These are phyloP conservation scores for Tipula vernalis DNA, from an alignment of 2,888 invertebrate species.

Conservation along the genomic window DNA sequence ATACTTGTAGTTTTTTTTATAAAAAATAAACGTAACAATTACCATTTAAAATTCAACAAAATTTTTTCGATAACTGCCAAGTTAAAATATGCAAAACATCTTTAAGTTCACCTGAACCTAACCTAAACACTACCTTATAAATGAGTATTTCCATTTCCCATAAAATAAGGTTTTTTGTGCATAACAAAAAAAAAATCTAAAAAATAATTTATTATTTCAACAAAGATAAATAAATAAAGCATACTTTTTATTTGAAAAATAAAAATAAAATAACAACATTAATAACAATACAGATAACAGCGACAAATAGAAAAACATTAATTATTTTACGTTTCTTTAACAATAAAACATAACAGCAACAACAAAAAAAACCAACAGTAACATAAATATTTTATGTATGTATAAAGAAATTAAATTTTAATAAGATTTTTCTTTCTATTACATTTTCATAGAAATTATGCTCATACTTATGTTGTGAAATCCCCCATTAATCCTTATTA, in stretches of 20 bases:
- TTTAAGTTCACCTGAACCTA: not conserved
- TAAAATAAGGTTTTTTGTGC: not conserved
- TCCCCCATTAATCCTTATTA: conserved; percentile 4
- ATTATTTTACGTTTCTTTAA: not conserved
- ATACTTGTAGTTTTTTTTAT: not conserved
- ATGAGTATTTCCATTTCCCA: not conserved
- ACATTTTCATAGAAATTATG: conserved; percentile 4
- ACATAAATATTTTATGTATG: not conserved
- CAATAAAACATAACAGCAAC: not conserved
- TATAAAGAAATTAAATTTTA: not conserved
- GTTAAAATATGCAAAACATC: not conserved
- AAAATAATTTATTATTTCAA: not conserved
- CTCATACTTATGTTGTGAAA: not conserved
- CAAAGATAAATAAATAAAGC: not conserved
- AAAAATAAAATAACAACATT: not conserved
- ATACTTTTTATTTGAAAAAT: not conserved
- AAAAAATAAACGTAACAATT: not conserved
- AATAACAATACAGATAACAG: not conserved
- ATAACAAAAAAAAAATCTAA: not conserved
- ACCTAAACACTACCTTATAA: not conserved
- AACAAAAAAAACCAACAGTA: not conserved
- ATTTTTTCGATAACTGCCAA: not conserved
- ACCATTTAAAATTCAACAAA: not conserved
- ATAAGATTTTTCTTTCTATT: not conserved
- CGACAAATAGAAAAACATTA: not conserved